Percentiles rank a stretch among this genome's conserved stretches.
Conservation (phyloP, 2,113 vertebrate species). For the Nipponia nippon region DNA sequence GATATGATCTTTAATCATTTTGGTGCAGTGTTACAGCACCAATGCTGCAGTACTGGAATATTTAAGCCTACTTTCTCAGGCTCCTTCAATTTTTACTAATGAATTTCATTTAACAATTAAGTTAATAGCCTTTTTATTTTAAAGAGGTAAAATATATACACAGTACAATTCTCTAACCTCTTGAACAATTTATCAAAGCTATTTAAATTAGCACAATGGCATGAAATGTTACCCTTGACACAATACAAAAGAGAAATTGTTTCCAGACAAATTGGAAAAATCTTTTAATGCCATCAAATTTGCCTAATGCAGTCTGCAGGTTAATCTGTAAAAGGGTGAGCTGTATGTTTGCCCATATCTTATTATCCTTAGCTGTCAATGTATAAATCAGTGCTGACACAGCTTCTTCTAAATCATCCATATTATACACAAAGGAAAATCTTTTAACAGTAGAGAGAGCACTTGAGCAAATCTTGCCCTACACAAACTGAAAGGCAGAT, state of each 20-base stretch:
- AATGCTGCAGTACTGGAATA: background rate
- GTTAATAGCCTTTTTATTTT: slow-evolving; percentile 81
- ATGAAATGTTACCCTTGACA: slow-evolving; percentile 81
- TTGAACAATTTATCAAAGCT: slow-evolving; percentile 79
- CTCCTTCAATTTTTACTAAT: slow-evolving; percentile 71
- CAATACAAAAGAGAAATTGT: slow-evolving; percentile 82
- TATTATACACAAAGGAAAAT: slow-evolving; percentile 69
- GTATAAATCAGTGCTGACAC: slow-evolving; percentile 83
- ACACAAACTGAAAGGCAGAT: slow-evolving; percentile 53
- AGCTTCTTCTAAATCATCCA: slow-evolving; percentile 80
- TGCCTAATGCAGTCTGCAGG: slow-evolving; percentile 86
- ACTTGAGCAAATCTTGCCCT: slow-evolving; percentile 61
- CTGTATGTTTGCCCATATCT: slow-evolving; percentile 80
- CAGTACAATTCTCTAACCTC: slow-evolving; percentile 75
- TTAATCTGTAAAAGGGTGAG: slow-evolving; percentile 84
- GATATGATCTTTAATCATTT: slow-evolving; percentile 51
- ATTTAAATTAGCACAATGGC: slow-evolving; percentile 81
- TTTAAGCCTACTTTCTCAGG: slow-evolving; percentile 37
- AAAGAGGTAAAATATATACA: slow-evolving; percentile 77
- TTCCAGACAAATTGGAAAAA: slow-evolving; percentile 86
- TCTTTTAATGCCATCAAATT: slow-evolving; percentile 87
- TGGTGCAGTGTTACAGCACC: slow-evolving; percentile 34
- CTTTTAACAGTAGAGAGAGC: slow-evolving; percentile 46
- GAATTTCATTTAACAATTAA: slow-evolving; percentile 81
- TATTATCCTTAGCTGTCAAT: slow-evolving; percentile 84